Evolutionary conservation across 53 echinoderm and acorn worm genomes (phyloP).

Genomic region (Crossaster papposus): DNA sequence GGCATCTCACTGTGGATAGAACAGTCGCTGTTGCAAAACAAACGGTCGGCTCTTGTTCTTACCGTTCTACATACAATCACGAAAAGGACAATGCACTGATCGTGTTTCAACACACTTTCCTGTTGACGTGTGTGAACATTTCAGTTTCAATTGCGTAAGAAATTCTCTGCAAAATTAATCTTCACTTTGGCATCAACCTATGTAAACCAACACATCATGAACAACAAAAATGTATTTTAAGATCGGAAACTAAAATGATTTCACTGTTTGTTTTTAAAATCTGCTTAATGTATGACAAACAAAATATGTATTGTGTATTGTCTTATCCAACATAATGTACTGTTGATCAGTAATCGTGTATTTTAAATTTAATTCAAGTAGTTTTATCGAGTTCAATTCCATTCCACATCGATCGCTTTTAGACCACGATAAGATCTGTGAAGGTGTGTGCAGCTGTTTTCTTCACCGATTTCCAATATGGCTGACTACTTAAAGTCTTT

Average conservation of each 20-base stretch:
- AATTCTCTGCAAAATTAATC: neutral
- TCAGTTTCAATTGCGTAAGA: neutral
- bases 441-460: constrained; percentile 58
- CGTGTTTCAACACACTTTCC: neutral
- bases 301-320: neutral
- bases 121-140: neutral
- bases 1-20: neutral
- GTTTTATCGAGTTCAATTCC: constrained; percentile 7
- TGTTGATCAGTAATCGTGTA: neutral
- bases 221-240: no score
- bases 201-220: no score
- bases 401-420: constrained; percentile 31
- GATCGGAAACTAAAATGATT: neutral
- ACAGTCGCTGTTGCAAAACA: constrained; percentile 21
- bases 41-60: neutral
- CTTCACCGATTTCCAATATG: constrained; percentile 59
- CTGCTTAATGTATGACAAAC: neutral
- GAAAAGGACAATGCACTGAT: constrained; percentile 6
- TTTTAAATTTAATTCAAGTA: neutral
- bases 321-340: neutral
- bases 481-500: constrained; percentile 63
- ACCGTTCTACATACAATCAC: neutral
- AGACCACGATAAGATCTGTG: constrained; percentile 8
- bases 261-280: neutral
- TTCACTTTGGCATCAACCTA: neutral